Evolutionary conservation across 2,113 vertebrate species (phyloP).

Genomic region (Urocolius indicus): DNA sequence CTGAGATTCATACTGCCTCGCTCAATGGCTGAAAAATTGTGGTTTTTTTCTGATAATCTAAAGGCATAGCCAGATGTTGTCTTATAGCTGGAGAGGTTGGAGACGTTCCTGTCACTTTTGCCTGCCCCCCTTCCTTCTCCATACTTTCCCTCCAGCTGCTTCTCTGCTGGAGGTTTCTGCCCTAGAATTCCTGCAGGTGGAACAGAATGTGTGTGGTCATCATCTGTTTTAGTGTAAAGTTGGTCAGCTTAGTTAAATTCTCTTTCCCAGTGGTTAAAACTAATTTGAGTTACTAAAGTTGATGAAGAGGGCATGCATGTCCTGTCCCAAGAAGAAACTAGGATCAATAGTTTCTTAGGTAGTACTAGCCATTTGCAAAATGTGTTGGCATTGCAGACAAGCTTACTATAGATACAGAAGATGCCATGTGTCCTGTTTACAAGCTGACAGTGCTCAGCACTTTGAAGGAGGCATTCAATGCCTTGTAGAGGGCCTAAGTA

Average conservation of each 20-base stretch:
- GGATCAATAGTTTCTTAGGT: neutral
- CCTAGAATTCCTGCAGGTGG: conserved; percentile 51
- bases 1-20: neutral
- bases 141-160: conserved; percentile 34
- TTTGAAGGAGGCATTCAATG: neutral
- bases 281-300: neutral
- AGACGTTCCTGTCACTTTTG: neutral
- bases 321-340: neutral
- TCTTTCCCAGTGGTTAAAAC: neutral
- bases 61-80: neutral
- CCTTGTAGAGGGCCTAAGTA: neutral
- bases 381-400: neutral
- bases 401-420: neutral
- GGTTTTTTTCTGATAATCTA: neutral
- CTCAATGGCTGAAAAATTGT: neutral
- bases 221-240: neutral
- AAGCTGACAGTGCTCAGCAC: neutral
- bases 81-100: neutral
- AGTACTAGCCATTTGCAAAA: neutral
- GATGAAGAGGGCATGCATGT: neutral
- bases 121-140: neutral
- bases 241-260: neutral
- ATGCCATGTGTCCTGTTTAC: neutral
- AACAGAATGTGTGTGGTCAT: conserved; percentile 55
- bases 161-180: conserved; percentile 54